Evolutionary conservation across 2,797 vertebrate genomes (phyloP), one percentile per base, ranked within the genome.

Genomic region (Oophaga sylvatica): DNA sequence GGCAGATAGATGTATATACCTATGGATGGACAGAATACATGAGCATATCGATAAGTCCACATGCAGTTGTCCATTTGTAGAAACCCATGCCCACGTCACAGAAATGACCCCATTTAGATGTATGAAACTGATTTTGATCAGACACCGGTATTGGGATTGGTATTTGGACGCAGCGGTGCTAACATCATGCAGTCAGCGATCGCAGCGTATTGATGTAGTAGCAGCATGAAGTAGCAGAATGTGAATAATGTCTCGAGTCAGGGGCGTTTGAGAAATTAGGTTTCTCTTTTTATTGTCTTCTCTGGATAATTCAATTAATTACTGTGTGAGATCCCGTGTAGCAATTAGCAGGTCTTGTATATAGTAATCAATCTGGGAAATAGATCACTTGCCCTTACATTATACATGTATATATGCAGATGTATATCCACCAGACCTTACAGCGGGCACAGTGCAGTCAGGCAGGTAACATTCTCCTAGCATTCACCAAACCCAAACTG

Each of bases 251-350:
- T 35, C 82, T 60, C 56, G 13, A 15, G 68, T 59, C 57, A 62
- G 68, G 20, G 59, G 35, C 11, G 13, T 8, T 7, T 73, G 53
- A 60, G 48, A 73, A 73, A 35, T 83, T 83, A 70, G 26, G 12
- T 70, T 70, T 31, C 11, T 45, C 48, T 56, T 56, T 57, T 60
- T 13, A 73, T 73, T n/a, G 17, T 60, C 68, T 73, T 17, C 31
- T 73, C 22, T 5, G 17, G 31, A 83, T 73, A 60, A 73, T 83
- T 71, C 53, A 71, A 60, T 83, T n/a, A 83, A 59, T 83, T 41
- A 67, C 31, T 15, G 20, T 73, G 53, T 71, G 57, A 20, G 53
- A 45, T 60, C 29, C 8, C 45, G 67, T 75, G 70, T 26, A n/a
- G 56, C 16, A 13, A 26, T 60, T 60, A 75, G 80, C 41, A 13